A percentile compares a stretch with the other conserved stretches of the same genome.
Evolutionary conservation across 2,888 invertebrate species (phyloP).

Genomic region (Spodoptera littoralis): DNA sequence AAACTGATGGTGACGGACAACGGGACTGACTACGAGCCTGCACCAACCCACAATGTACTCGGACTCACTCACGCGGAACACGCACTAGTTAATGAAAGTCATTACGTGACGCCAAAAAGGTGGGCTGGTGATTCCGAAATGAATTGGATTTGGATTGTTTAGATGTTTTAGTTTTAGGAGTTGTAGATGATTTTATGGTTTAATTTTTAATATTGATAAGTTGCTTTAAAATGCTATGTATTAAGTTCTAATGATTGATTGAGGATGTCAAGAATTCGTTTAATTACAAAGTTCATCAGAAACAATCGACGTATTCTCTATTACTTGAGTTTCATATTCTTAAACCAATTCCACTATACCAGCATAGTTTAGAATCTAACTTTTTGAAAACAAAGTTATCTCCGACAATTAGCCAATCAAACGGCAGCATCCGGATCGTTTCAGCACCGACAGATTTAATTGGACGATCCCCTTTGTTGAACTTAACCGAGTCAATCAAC

Average conservation of each 20-base stretch:
- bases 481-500: conserved; percentile 58
- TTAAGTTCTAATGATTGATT: too few relatives aligned
- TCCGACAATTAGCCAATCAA: conserved; percentile 56
- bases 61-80: conserved; percentile 23
- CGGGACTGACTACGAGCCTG: conserved; percentile 19
- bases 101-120: conserved; percentile 46
- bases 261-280: too few relatives aligned
- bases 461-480: conserved; percentile 55
- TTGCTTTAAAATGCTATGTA: too few relatives aligned
- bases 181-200: too few relatives aligned
- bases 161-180: too few relatives aligned
- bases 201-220: too few relatives aligned
- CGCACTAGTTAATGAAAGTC: conserved; percentile 48
- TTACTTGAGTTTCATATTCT: conserved; percentile 9
- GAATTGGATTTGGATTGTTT: conserved; percentile 2
- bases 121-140: conserved; percentile 41
- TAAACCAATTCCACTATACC: conserved; percentile 27
- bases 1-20: conserved; percentile 32
- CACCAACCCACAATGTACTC: conserved; percentile 28
- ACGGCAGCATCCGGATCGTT: conserved; percentile 51
- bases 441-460: conserved; percentile 52
- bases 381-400: conserved; percentile 55
- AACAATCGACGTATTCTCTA: too few relatives aligned
- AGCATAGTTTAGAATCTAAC: conserved; percentile 34
- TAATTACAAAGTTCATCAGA: too few relatives aligned